Percentiles rank a stretch among this genome's conserved stretches.
phyloP scores from a whole-genome alignment of 2,113 vertebrate species.

The Aphyosemion australe region DNA sequence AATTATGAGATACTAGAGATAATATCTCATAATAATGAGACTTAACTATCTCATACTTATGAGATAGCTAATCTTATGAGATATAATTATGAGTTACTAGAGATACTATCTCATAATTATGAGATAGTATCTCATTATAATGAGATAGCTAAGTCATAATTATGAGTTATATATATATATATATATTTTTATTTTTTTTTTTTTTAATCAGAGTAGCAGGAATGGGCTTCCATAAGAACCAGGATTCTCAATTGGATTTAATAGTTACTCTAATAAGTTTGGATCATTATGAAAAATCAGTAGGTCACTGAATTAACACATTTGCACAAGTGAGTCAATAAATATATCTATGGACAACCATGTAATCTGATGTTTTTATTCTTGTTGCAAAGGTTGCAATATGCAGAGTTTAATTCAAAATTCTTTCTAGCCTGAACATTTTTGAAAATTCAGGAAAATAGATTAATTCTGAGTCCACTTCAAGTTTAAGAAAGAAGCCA shows the following conservation, averaged over 20 bases:
- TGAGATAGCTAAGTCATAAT: too few relatives aligned
- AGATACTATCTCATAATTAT: too few relatives aligned
- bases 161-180: too few relatives aligned
- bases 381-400: not conserved
- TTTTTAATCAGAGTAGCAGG: too few relatives aligned
- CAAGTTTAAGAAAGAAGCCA: constrained; percentile 64
- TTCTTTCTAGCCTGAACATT: not conserved
- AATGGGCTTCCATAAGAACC: too few relatives aligned
- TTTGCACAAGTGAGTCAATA: not conserved
- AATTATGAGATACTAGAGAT: too few relatives aligned
- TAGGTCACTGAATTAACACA: not conserved
- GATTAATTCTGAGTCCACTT: constrained; percentile 17
- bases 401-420: not conserved
- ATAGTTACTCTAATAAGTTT: not conserved
- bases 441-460: not conserved
- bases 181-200: too few relatives aligned
- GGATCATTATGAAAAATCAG: not conserved
- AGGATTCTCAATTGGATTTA: not conserved
- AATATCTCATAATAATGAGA: too few relatives aligned
- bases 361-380: not conserved
- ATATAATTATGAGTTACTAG: too few relatives aligned
- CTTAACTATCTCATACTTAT: too few relatives aligned
- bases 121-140: too few relatives aligned
- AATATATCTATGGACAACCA: not conserved
- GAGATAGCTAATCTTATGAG: too few relatives aligned